These are phyloP conservation scores for Perdix hodgsoniae DNA, from an alignment of 2,797 vertebrate genomes.

Conservation along the genomic window DNA sequence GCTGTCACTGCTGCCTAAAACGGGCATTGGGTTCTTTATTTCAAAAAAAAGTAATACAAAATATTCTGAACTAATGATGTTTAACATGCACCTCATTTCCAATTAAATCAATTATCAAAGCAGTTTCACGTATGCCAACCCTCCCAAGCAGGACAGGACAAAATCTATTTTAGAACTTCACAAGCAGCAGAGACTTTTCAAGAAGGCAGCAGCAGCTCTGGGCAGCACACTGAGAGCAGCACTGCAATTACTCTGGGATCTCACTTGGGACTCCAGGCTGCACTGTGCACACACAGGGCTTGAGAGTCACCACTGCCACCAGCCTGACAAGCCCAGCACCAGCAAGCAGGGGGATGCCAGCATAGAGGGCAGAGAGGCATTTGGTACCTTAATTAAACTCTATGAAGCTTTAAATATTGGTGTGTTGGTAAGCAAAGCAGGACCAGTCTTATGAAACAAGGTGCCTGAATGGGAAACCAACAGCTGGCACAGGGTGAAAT, in stretches of 20 bases:
- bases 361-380: background rate
- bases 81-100: background rate
- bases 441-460: background rate
- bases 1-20: background rate
- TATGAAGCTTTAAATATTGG: background rate
- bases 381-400: background rate
- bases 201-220: background rate
- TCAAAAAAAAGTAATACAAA: background rate
- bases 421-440: background rate
- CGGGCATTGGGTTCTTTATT: background rate
- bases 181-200: background rate
- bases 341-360: fast-evolving
- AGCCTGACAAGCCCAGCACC: fast-evolving
- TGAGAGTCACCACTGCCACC: background rate
- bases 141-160: background rate
- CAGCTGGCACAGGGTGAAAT: background rate
- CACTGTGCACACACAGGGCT: fast-evolving
- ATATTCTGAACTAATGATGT: background rate
- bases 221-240: background rate
- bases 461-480: background rate
- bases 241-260: background rate
- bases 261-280: fast-evolving
- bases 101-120: background rate
- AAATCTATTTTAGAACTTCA: background rate
- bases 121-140: background rate